A percentile compares a stretch with the other conserved stretches of the same genome.
These are phyloP conservation scores for Mylabris phalerata DNA, from an alignment of 1,140 invertebrate genomes.

Conservation along the genomic window DNA sequence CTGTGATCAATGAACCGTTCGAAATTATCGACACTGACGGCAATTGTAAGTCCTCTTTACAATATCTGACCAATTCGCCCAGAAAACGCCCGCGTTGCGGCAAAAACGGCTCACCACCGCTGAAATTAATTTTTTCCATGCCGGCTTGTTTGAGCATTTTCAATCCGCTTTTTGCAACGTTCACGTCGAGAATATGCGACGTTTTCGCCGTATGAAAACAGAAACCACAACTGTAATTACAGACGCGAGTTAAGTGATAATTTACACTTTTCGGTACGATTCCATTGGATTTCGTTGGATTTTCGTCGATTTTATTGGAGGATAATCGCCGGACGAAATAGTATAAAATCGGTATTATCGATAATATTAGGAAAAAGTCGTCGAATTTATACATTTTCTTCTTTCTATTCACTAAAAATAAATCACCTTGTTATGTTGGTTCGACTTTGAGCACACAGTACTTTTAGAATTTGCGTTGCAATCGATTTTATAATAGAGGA, in stretches of 20 bases:
- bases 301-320: too few species aligned
- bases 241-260: conserved; percentile 44
- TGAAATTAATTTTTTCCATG: conserved; percentile 47
- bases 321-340: too few species aligned
- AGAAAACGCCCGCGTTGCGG: conserved; percentile 33
- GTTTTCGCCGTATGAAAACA: conserved; percentile 46
- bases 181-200: conserved; percentile 39
- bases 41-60: conserved; percentile 38
- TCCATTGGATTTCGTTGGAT: neutral
- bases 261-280: conserved; percentile 42
- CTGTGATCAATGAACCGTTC: conserved; percentile 43
- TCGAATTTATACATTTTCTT: neutral
- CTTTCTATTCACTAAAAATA: too few species aligned
- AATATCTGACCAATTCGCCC: conserved; percentile 42
- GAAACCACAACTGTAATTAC: conserved; percentile 45
- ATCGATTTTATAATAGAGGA: too few species aligned
- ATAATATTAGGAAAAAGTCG: conserved; percentile 2
- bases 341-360: neutral
- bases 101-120: conserved; percentile 45
- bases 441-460: too few species aligned
- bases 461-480: too few species aligned
- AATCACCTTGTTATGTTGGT: too few species aligned
- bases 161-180: conserved; percentile 41
- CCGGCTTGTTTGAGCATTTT: conserved; percentile 35
- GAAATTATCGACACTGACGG: conserved; percentile 44